Percentiles rank a stretch among this genome's conserved stretches.
Conservation (phyloP, 2,888 invertebrate species). For the Diadromus collaris region DNA sequence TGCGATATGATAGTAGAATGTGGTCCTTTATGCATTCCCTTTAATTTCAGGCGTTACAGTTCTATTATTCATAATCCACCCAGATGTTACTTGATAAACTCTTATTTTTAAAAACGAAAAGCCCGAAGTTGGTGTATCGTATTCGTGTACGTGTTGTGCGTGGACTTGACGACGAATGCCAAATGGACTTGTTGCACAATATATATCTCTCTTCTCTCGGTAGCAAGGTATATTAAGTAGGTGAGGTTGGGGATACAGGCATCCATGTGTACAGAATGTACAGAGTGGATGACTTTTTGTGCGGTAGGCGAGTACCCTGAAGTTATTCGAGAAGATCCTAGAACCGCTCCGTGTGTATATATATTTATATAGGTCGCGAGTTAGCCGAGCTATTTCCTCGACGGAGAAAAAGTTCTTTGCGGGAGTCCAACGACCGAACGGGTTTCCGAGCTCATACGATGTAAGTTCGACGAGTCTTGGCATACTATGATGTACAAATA, state of each 20-base stretch:
- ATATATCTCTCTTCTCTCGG: background rate
- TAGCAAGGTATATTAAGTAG: background rate
- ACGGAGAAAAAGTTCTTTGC: conserved; percentile 25
- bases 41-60: background rate
- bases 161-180: conserved; percentile 34
- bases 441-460: conserved; percentile 4
- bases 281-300: conserved; percentile 28
- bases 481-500: background rate
- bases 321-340: conserved; percentile 24
- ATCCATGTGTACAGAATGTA: conserved; percentile 17
- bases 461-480: background rate
- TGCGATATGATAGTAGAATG: background rate
- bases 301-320: background rate
- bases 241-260: background rate
- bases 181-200: conserved; percentile 38
- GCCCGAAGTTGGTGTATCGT: background rate
- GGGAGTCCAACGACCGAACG: conserved; percentile 5
- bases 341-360: conserved; percentile 7
- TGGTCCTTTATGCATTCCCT: background rate
- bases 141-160: background rate
- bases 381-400: conserved; percentile 16
- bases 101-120: background rate
- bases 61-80: background rate
- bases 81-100: background rate
- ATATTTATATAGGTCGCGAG: conserved; percentile 4